A percentile compares a stretch with the other conserved stretches of the same genome.
These are phyloP conservation scores for Petrolisthes manimaculis DNA, from an alignment of 2,888 invertebrate genomes.

Conservation along the genomic window DNA sequence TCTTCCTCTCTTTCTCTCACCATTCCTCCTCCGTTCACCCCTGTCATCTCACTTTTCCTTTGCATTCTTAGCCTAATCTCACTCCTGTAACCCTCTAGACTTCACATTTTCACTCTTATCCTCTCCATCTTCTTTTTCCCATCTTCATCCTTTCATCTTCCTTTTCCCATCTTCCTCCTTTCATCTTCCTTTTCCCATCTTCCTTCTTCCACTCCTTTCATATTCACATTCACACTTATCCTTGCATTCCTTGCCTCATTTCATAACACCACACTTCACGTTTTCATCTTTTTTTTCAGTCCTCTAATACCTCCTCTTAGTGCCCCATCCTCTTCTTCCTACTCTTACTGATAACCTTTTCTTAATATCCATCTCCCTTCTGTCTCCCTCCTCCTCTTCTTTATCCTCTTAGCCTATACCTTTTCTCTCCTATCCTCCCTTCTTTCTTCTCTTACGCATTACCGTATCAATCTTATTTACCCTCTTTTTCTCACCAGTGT, in stretches of 20 bases:
- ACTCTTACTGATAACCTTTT: not conserved
- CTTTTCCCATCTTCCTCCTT: not conserved
- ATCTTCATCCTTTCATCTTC: not conserved
- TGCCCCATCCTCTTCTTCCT: not conserved
- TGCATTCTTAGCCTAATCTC: not conserved
- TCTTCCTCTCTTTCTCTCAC: not conserved
- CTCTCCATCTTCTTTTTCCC: not conserved
- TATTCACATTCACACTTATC: not conserved
- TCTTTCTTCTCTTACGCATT: not conserved
- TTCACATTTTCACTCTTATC: no score
- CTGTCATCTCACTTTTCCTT: not conserved
- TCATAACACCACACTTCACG: not conserved
- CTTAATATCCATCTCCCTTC: not conserved
- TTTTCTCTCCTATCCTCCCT: not conserved
- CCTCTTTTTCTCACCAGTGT: not conserved
- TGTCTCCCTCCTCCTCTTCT: not conserved
- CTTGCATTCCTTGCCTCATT: not conserved
- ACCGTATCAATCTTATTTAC: not conserved
- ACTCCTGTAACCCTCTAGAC: not conserved
- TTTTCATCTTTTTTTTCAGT: not conserved
- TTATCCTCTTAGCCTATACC: not conserved
- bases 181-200: not conserved
- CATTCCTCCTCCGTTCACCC: not conserved
- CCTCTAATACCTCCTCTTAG: not conserved
- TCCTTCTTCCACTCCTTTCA: not conserved